A percentile compares a stretch with the other conserved stretches of the same genome.
phyloP scores from a whole-genome alignment of 2,888 invertebrate species.

The Caenorhabditis wallacei region DNA sequence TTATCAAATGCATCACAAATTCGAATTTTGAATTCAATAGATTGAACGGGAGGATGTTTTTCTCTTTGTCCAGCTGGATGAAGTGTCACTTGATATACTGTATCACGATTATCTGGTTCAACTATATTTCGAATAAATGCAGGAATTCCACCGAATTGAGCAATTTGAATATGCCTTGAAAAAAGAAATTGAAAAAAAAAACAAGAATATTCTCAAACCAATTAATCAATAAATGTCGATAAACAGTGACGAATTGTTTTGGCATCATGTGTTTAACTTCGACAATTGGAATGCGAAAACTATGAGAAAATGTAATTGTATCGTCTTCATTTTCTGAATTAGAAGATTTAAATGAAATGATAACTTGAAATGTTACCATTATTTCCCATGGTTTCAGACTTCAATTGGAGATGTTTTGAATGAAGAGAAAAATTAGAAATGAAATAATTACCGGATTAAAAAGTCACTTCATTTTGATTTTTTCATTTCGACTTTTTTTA shows the following conservation, averaged over 20 bases:
- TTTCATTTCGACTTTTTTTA: no score
- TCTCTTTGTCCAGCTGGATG: conserved; percentile 42
- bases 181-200: background rate
- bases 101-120: background rate
- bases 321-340: conserved; percentile 1
- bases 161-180: conserved; percentile 45
- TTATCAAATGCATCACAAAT: background rate
- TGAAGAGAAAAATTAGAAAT: no score
- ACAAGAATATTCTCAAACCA: conserved; percentile 19
- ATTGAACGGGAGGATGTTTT: conserved; percentile 27
- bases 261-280: conserved; percentile 54
- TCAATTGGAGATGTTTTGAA: no score
- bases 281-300: background rate
- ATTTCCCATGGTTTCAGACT: no score
- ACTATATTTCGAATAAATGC: conserved; percentile 21
- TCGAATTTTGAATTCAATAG: conserved; percentile 30
- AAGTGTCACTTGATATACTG: conserved; percentile 26
- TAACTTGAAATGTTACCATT: background rate
- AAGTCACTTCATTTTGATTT: no score
- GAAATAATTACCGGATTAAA: no score
- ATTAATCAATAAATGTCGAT: conserved; percentile 23
- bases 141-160: conserved; percentile 35
- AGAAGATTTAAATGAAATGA: background rate
- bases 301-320: conserved; percentile 29
- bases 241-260: conserved; percentile 24